Evolutionary conservation across 2,113 vertebrate species (phyloP), one percentile per base, ranked within the genome.

Genomic region (Catharus fuscescens): DNA sequence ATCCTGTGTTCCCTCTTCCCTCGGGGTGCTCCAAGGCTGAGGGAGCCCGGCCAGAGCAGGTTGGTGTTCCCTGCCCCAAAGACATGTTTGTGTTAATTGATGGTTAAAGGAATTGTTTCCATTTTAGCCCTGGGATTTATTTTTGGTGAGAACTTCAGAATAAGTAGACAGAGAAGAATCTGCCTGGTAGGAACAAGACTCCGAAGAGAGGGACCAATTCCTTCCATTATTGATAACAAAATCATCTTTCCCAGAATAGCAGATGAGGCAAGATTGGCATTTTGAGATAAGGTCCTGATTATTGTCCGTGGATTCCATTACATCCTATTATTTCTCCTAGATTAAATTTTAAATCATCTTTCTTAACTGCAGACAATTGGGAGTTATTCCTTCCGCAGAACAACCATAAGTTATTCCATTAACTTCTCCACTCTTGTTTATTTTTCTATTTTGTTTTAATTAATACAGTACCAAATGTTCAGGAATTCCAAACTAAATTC

Each of bases 141-240:
- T 93, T 95, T 79, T 85, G 40, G 65, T 81, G 76, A 79, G 80
- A 86, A 60, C 45, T 56, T 9, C 2, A 8, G 77, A 78, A 72
- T 56, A 95, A 93, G 45, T 48, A 89, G 86, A 85, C 54, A 48
- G 45, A 76, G 71, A 95, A 85, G 20, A 76, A n/a, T 29, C 47
- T 72, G 20, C 1, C 5, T 72, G 16, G 4, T 32, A 70, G 77
- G 92, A 91, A 65, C 70, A 76, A 85, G 84, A 29, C 62, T 84
- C 91, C 66, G 86, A 94, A 88, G 80, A 80, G 66, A 95, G 70
- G 66, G 34, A 42, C 66, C 54, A 79, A 45, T 80, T 91, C n/a
- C 77, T 73, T 94, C 80, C 74, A 96, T 95, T 91, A 93, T 93
- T 95, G 91, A 93, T 94, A 93, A 88, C 59, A 77, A 89, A 96